These are phyloP conservation scores for Sarcophaga variegata DNA, from an alignment of 2,888 invertebrate species.

Conservation along the genomic window DNA sequence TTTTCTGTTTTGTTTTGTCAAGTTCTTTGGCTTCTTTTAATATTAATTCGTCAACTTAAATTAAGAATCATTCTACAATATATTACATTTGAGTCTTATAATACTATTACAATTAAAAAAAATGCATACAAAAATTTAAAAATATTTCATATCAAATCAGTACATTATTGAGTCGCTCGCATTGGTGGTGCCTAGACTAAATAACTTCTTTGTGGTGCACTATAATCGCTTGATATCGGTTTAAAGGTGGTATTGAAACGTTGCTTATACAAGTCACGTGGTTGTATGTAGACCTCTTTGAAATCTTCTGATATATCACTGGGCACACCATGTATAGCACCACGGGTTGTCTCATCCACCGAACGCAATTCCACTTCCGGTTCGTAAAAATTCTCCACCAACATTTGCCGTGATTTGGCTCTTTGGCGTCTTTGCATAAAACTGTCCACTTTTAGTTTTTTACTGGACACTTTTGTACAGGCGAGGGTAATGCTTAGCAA, in stretches of 20 bases:
- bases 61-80: neutral
- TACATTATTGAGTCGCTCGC: constrained; percentile 29
- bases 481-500: constrained; percentile 87
- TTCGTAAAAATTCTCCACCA: constrained; percentile 80
- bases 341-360: constrained; percentile 48
- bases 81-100: constrained; percentile 3
- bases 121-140: constrained; percentile 44
- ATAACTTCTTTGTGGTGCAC: constrained; percentile 77
- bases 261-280: constrained; percentile 79
- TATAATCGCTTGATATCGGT: constrained; percentile 77
- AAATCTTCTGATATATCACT: constrained; percentile 73
- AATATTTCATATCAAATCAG: constrained; percentile 35
- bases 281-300: constrained; percentile 79
- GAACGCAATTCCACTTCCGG: constrained; percentile 76
- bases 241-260: constrained; percentile 79
- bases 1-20: neutral
- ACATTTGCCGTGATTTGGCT: constrained; percentile 75
- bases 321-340: constrained; percentile 66
- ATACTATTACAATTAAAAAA: neutral
- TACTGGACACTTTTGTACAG: constrained; percentile 84
- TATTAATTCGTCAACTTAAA: constrained; percentile 11
- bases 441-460: constrained; percentile 71
- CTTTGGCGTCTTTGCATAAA: constrained; percentile 70
- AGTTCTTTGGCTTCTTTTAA: constrained; percentile 64
- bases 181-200: constrained; percentile 72